A percentile compares a stretch with the other conserved stretches of the same genome.
phyloP scores from a whole-genome alignment of 1,140 invertebrate species.

The Ceratina calcarata region DNA sequence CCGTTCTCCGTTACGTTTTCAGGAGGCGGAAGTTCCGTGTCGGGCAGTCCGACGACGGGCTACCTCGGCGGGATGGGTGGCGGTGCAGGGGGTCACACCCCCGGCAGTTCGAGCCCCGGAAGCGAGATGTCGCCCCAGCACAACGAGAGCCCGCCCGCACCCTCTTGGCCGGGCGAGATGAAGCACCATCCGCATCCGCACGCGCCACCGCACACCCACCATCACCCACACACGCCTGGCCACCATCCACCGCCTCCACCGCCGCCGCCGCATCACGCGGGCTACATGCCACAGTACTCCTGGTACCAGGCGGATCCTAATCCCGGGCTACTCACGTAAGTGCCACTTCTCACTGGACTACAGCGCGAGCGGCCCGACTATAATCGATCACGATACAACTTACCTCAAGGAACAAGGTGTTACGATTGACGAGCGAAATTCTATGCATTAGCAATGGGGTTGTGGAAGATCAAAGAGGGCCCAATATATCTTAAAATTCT shows the following conservation, averaged over 20 bases:
- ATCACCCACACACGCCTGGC: constrained; percentile 82
- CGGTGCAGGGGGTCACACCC: constrained; percentile 80
- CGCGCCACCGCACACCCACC: constrained; percentile 82
- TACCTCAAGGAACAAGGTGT: background rate
- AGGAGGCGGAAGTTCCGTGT: constrained; percentile 78
- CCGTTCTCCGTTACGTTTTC: constrained; percentile 53
- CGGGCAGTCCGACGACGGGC: constrained; percentile 77
- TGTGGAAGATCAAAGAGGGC: too few relatives aligned
- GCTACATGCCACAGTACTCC: constrained; percentile 88
- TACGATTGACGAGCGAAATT: background rate
- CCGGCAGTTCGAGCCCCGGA: constrained; percentile 81
- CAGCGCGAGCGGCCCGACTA: background rate
- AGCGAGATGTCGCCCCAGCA: constrained; percentile 83
- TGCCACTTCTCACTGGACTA: constrained; percentile 57
- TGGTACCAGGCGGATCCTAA: constrained; percentile 88
- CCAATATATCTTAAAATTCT: too few relatives aligned
- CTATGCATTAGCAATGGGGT: background rate
- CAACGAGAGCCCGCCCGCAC: constrained; percentile 83
- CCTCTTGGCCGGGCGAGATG: constrained; percentile 86
- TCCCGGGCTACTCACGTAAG: constrained; percentile 87
- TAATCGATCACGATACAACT: background rate
- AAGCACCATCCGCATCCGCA: constrained; percentile 84
- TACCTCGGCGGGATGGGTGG: constrained; percentile 80
- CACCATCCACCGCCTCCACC: constrained; percentile 82
- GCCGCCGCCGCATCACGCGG: constrained; percentile 79